phyloP scores from a whole-genome alignment of 37 sponge, comb jelly and placozoan genomes.

The Hexactinellida sp. region DNA sequence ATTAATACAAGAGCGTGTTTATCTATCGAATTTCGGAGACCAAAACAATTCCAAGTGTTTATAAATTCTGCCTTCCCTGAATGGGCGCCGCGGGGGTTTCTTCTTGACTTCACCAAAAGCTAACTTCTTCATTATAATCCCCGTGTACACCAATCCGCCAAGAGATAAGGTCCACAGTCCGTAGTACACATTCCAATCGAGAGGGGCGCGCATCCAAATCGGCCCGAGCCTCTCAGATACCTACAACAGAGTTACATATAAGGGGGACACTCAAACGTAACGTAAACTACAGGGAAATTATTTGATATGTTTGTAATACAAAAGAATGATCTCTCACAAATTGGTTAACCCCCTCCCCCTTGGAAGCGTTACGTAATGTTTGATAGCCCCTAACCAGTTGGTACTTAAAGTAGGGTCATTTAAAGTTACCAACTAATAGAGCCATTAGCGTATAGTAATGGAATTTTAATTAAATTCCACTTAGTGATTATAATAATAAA shows the following conservation, averaged over 20 bases:
- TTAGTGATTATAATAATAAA: too few species aligned
- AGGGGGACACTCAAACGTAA: background rate
- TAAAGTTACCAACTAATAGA: too few species aligned
- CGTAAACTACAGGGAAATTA: background rate
- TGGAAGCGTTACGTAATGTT: too few species aligned
- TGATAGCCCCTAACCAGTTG: too few species aligned
- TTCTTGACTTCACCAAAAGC: background rate
- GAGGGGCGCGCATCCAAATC: background rate
- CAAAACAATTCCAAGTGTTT: background rate
- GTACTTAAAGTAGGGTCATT: too few species aligned
- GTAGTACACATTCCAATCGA: conserved; percentile 1
- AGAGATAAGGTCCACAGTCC: background rate
- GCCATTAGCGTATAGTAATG: too few species aligned
- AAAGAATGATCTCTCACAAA: too few species aligned
- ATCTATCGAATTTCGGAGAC: background rate
- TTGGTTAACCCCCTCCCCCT: too few species aligned
- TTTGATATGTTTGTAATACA: too few species aligned
- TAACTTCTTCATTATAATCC: background rate
- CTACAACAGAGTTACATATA: background rate
- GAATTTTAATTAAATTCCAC: too few species aligned
- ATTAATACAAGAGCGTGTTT: background rate
- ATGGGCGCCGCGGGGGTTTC: background rate
- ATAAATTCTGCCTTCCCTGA: background rate
- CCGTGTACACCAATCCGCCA: background rate
- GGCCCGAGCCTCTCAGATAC: background rate